A percentile compares a stretch with the other conserved stretches of the same genome.
Evolutionary conservation across 2,113 vertebrate species (phyloP).

Genomic region (Proteles cristata): DNA sequence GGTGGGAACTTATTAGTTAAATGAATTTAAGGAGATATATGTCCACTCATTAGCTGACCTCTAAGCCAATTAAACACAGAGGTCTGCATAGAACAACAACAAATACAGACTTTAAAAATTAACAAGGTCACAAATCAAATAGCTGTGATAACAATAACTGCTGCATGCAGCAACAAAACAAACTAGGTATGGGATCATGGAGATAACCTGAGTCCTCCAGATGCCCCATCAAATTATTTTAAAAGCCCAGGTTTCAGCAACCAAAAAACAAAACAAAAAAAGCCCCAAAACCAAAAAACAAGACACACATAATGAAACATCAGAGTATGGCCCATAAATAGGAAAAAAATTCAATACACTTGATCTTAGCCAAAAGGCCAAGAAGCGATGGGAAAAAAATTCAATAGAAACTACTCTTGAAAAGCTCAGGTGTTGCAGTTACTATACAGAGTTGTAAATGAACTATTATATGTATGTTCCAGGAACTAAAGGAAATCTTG

Average conservation of each 20-base stretch:
- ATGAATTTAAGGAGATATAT: background rate
- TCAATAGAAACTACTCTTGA: background rate
- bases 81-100: background rate
- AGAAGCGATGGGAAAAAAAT: too few species aligned
- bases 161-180: background rate
- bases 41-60: background rate
- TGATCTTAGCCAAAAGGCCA: too few species aligned
- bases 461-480: background rate
- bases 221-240: background rate
- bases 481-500: slow-evolving; percentile 3
- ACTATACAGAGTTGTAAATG: background rate
- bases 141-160: background rate
- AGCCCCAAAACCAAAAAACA: background rate
- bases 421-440: background rate
- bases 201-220: background rate
- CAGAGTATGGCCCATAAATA: background rate
- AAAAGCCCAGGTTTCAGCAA: background rate
- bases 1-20: background rate
- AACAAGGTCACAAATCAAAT: background rate
- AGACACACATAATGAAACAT: background rate
- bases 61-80: background rate
- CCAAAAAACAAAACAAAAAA: background rate
- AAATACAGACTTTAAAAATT: background rate
- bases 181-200: background rate
- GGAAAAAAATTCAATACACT: background rate